Percentiles rank a stretch among this genome's conserved stretches.
Conservation (phyloP, 2,888 invertebrate species). For the Lathronympha strigana region DNA sequence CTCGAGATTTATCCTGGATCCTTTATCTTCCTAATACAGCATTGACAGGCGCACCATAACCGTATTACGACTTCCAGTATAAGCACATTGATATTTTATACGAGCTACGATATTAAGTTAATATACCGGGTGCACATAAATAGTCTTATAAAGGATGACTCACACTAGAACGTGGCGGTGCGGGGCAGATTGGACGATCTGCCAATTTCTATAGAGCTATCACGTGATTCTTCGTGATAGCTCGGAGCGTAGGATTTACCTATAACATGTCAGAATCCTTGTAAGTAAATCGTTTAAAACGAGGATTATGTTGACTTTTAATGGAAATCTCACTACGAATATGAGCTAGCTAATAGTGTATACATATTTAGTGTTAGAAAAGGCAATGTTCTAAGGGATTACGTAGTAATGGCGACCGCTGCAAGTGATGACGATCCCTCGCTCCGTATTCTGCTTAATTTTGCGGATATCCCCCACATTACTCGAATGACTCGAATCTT, state of each 20-base stretch:
- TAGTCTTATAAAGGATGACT: conserved; percentile 23
- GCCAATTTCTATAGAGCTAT: too few species aligned
- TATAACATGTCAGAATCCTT: conserved; percentile 1
- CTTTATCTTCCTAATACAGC: conserved; percentile 29
- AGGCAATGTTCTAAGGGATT: conserved; percentile 23
- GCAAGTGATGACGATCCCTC: conserved; percentile 38
- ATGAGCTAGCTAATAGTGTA: background rate
- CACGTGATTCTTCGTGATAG: too few species aligned
- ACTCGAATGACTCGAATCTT: conserved; percentile 26
- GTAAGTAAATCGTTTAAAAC: conserved; percentile 12
- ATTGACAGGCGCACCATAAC: conserved; percentile 30
- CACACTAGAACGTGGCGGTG: too few species aligned
- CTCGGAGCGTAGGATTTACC: conserved; percentile 6
- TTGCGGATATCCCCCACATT: conserved; percentile 28
- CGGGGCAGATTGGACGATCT: too few species aligned
- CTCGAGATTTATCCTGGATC: conserved; percentile 23
- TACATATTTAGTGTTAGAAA: background rate
- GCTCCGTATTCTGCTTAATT: conserved; percentile 33
- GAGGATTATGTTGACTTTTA: background rate
- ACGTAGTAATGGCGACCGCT: conserved; percentile 18
- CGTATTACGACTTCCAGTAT: conserved; percentile 23
- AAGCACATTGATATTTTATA: conserved; percentile 38
- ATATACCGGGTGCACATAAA: conserved; percentile 19
- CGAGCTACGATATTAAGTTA: conserved; percentile 37
- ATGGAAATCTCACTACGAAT: background rate